Evolutionary conservation across 2,888 invertebrate genomes (phyloP), one percentile per base, ranked within the genome.

Genomic region (Elgonia sp.): DNA sequence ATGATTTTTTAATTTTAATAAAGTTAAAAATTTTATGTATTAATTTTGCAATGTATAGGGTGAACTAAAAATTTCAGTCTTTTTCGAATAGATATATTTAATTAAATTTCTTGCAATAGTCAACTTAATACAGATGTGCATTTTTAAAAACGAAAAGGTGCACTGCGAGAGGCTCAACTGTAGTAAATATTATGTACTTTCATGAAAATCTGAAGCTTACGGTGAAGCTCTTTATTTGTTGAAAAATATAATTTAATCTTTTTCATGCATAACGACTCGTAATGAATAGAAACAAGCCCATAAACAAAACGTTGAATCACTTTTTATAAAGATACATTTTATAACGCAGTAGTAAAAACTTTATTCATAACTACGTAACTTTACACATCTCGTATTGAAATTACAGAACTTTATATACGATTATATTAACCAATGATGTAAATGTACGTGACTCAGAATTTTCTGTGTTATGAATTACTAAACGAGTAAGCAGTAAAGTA

Each of bases 381-480:
- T 82, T 73, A 82, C 82, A 57, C 82, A 75, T 75, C 75, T 82
- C 57, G 67, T 46, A 75, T 73, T 75, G 75, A 82, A 75, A 82
- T 82, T 73, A 82, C 75, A 46, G 75, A 75, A 82, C 73, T 75
- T 82, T 75, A 75, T 67, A 75, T 65, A 57, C 42, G 75, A 82
- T 82, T 73, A 75, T 75, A 67, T 57, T 67, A 57, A 62, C 67
- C 53, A 60, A 40, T 72, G 60, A 69, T 72, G 72, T 81, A 72
- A 72, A 72, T 55, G 70, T 81, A 81, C 81, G 72, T 81, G 63
- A 81, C 55, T 57, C 57, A 39, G 53, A 42, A 79, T 77, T 77
- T 77, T 77, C 50, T 37, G 18, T 1, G 67, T 69, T 40, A 77
- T 77, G 67, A 67, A 77, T 77, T 53, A 39, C 46, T 20, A 29